These are phyloP conservation scores for Brachypalpus laphriformis DNA, from an alignment of 2,888 invertebrate genomes.

Conservation along the genomic window DNA sequence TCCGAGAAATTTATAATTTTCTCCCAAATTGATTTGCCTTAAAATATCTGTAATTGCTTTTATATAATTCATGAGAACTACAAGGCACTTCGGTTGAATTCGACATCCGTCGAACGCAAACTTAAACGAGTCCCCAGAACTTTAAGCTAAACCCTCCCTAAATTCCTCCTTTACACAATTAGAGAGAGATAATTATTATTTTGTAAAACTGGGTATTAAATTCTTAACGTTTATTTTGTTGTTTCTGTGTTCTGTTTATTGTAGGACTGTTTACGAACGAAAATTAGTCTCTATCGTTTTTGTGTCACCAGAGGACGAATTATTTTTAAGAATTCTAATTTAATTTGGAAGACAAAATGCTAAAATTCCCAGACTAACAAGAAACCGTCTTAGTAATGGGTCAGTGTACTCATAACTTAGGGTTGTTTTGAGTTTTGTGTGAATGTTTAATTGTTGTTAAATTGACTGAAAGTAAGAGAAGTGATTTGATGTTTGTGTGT, in stretches of 20 bases:
- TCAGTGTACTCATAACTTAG: background rate
- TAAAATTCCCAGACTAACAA: background rate
- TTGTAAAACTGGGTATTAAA: background rate
- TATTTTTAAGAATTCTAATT: background rate
- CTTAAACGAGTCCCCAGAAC: no score
- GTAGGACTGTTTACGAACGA: background rate
- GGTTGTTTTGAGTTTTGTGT: background rate
- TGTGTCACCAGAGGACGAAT: background rate
- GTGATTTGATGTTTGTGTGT: background rate
- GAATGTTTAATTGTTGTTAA: background rate
- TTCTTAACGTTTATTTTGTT: background rate
- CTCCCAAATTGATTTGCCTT: no score
- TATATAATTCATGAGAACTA: no score
- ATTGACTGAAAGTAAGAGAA: background rate
- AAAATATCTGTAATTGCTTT: no score
- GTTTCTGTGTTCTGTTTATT: background rate
- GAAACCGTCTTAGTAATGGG: background rate
- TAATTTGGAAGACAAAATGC: background rate
- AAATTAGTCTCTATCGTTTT: background rate
- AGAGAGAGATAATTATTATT: background rate
- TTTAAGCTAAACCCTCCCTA: background rate
- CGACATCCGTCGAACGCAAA: background rate
- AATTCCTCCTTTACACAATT: background rate
- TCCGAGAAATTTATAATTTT: no score
- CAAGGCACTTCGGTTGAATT: no score